Conservation (phyloP, 2,797 vertebrate genomes). For the Halcyon leucocephala region DNA sequence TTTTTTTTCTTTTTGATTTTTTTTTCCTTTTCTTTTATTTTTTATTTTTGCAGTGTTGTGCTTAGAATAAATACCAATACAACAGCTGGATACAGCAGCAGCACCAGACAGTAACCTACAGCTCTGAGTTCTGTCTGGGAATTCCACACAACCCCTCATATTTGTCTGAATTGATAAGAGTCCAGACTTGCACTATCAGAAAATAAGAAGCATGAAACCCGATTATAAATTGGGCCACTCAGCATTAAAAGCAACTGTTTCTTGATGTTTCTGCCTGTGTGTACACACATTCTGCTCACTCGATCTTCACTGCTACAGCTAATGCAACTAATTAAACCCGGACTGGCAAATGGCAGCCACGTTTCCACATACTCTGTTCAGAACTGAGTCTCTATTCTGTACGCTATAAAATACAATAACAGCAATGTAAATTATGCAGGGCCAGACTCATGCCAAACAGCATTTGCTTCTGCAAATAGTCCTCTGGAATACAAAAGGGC, state of each 20-base stretch:
- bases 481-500: constrained; percentile 5
- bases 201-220: not conserved
- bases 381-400: not conserved
- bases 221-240: not conserved
- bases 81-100: constrained; percentile 48
- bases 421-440: constrained; percentile 57
- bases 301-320: not conserved
- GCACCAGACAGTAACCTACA: not conserved
- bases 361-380: not conserved
- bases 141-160: not conserved
- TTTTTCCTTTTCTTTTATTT: no score
- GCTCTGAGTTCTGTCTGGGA: not conserved
- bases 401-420: constrained; percentile 44
- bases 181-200: not conserved
- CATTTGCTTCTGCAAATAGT: constrained; percentile 53
- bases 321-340: not conserved
- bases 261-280: not conserved
- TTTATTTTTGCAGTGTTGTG: not conserved
- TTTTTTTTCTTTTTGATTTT: not conserved
- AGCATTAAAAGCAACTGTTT: not conserved
- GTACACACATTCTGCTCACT: not conserved
- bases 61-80: constrained; percentile 22
- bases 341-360: constrained; percentile 8
- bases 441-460: constrained; percentile 30
- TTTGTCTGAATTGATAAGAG: not conserved